A percentile compares a stretch with the other conserved stretches of the same genome.
These are phyloP conservation scores for Hirtodrosophila confusa DNA, from an alignment of 2,888 invertebrate genomes.

Conservation along the genomic window DNA sequence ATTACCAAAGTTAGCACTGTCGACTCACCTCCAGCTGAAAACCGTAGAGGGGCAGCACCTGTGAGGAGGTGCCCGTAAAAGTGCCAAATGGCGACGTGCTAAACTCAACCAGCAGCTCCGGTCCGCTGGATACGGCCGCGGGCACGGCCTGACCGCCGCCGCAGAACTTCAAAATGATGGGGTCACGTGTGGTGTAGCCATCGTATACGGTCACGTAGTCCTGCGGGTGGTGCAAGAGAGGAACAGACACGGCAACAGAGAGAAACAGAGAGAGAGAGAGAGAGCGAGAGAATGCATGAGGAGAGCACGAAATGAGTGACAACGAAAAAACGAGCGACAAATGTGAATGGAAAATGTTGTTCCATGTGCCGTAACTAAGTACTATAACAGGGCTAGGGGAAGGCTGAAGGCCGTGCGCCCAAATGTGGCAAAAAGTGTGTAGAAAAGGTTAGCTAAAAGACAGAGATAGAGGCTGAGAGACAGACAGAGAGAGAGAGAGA, in stretches of 20 bases:
- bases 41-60: conserved; percentile 91
- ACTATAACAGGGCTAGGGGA: conserved; percentile 6
- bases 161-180: conserved; percentile 94
- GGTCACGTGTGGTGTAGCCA: conserved; percentile 94
- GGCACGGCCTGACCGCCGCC: conserved; percentile 95
- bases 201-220: conserved; percentile 95
- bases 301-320: conserved; percentile 72
- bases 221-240: conserved; percentile 80
- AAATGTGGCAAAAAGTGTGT: conserved; percentile 20
- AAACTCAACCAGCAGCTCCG: conserved; percentile 94
- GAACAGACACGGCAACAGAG: conserved; percentile 3
- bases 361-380: conserved; percentile 57
- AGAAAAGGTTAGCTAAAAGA: conserved; percentile 6
- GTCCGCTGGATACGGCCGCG: conserved; percentile 93
- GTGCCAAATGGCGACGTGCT: conserved; percentile 95
- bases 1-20: neutral
- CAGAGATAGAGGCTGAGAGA: neutral
- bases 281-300: conserved; percentile 59
- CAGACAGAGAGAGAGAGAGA: neutral
- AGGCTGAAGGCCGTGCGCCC: conserved; percentile 14
- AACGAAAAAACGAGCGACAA: conserved; percentile 50
- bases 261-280: conserved; percentile 11
- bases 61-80: conserved; percentile 90
- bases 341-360: conserved; percentile 61
- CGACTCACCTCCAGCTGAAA: conserved; percentile 93